Evolutionary conservation across 2,888 invertebrate species (phyloP), one percentile per base, ranked within the genome.

Genomic region (Mythimna lalbum): DNA sequence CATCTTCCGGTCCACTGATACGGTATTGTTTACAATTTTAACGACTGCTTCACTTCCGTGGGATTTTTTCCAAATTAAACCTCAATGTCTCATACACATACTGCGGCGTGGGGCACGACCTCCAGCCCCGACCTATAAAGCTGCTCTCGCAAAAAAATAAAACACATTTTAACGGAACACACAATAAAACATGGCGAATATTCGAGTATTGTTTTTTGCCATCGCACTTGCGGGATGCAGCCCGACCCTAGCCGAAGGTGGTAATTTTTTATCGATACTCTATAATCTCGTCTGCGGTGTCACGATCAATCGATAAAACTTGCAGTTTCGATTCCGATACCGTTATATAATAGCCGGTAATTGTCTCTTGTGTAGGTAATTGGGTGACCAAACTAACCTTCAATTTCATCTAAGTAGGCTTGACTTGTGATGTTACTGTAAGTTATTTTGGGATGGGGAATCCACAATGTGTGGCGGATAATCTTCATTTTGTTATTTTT

Each of bases 71-170:
- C 71, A 86, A 89, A 86, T 80, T 73, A 76, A 84, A 78, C 59
- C 71, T 87, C 89, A 90, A 91, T 88, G 89, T 84, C 86, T 80
- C 60, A n/a, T n/a, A n/a, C n/a, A n/a, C n/a, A n/a, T n/a, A n/a
- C 86, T 61, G 68, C 69, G 65, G 91, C 88, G 94, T 94, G 93
- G 94, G 94, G 91, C 89, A 84, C 82, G 94, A 87, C 95, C 95
- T 95, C 94, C 93, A 63, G 55, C 1, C 69, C 64, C 90, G 89
- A 91, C 89, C 92, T 95, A 95, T 95, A 95, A 93, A 95, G 91
- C 89, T 79, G 88, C 84, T 91, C 88, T 89, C 85, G 88, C 86
- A 87, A 89, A 91, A 88, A 89, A 86, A 86, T 75, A 81, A 90
- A 85, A 86, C 81, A 86, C 86, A 85, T 63, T 83, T 63, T 88